Conservation (phyloP, 35 echinoderm and acorn worm species). For the Lytechinus pictus region DNA sequence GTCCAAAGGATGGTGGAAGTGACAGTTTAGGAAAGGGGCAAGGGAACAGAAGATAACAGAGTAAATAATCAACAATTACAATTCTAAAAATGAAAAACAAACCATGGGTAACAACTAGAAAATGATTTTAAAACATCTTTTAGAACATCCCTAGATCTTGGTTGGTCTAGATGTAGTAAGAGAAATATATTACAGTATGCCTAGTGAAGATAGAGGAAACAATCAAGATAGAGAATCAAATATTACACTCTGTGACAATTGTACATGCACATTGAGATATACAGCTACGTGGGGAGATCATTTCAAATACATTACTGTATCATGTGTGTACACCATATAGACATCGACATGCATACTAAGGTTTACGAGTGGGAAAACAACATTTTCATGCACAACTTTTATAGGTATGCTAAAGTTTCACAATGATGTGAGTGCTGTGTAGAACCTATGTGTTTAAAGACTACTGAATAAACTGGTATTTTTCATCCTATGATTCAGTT, state of each 20-base stretch:
- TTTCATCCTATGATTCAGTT: too few relatives aligned
- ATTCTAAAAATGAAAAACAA: neutral
- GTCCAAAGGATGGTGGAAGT: neutral
- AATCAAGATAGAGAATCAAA: neutral
- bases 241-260: neutral
- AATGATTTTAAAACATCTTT: neutral
- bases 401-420: neutral
- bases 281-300: neutral
- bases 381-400: neutral
- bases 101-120: neutral
- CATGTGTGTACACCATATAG: neutral
- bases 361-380: neutral
- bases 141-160: neutral
- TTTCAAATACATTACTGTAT: neutral
- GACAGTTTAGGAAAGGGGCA: neutral
- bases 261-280: neutral
- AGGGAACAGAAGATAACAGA: neutral
- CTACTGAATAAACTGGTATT: too few relatives aligned
- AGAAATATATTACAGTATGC: neutral
- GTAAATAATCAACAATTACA: neutral
- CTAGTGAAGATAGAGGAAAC: neutral
- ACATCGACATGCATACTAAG: neutral
- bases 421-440: neutral
- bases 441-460: neutral
- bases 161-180: neutral